Evolutionary conservation across 2,888 invertebrate genomes (phyloP), one percentile per base, ranked within the genome.

Genomic region (Drosophila tanythrix): DNA sequence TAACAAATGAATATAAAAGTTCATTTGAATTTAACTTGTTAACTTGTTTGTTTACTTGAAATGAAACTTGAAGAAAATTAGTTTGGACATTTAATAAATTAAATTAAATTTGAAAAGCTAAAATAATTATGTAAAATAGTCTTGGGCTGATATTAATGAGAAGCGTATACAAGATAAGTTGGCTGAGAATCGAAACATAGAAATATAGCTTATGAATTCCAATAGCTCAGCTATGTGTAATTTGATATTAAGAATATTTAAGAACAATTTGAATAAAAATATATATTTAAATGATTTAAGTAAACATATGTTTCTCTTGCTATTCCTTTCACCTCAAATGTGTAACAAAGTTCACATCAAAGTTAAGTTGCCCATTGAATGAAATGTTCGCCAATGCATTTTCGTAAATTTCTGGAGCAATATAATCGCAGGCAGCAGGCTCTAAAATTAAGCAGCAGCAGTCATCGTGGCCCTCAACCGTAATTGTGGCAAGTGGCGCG

Each of bases 351-450:
- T 0, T 2, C 1, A 29, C 6, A 1, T 3, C 3, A 46, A 11
- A 81, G 78, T 2, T 1, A 15, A 62, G 4, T 8, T 48, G 48
- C 56, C 50, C 65, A 13, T 11, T 11, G 0, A 7, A 21, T 15
- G 13, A 1, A 25, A n/a, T 13, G 15, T 15, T 35, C n/a, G 43
- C 29, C 53, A 60, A 56, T 78, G 67, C 68, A 84, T 82, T 88
- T 90, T 91, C 78, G 82, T 87, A 90, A 80, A 89, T 82, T 90
- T 90, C 90, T 90, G 74, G 90, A 91, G 90, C 90, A 90, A 91
- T 91, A 90, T 90, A 90, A 90, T 91, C 91, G 82, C 80, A 67
- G 71, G 79, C 72, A 85, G 78, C 74, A 80, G 81, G 71, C 63
- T 75, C 71, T 68, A 76, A 89, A 89, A 88, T 88, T 89, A 85